Evolutionary conservation across 2,113 vertebrate species (phyloP).

Genomic region (Agelaius phoeniceus): DNA sequence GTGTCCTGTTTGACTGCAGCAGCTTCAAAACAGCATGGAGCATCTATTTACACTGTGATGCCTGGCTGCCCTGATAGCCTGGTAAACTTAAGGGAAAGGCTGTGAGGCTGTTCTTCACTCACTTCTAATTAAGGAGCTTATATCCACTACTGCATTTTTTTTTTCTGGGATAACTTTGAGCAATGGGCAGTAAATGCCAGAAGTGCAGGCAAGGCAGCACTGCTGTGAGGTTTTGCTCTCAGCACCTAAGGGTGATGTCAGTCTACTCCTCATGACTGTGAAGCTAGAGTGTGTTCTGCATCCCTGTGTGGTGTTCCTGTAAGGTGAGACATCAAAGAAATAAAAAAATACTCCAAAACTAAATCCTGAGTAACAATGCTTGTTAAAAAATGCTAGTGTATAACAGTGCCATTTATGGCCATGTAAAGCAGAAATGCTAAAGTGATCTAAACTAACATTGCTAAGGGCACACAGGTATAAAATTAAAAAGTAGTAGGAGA

Average conservation of each 20-base stretch:
- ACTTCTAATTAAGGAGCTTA: not conserved
- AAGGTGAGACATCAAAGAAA: not conserved
- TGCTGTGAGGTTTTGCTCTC: not conserved
- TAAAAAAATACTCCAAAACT: not conserved
- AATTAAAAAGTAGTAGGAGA: not conserved
- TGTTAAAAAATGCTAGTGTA: not conserved
- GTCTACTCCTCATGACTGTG: not conserved
- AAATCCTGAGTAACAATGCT: not conserved
- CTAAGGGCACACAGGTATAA: not conserved
- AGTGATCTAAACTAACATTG: not conserved
- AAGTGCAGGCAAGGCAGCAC: not conserved
- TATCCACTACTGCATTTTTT: not conserved
- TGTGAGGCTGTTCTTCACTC: not conserved
- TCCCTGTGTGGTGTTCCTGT: not conserved
- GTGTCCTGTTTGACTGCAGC: not conserved
- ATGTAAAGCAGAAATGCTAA: not conserved
- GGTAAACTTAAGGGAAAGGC: not conserved
- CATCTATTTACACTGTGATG: not conserved
- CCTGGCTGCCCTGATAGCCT: not conserved
- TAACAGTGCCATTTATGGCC: not conserved
- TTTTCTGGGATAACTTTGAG: not conserved
- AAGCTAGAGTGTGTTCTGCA: not conserved
- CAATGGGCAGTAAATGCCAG: not conserved
- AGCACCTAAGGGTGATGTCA: not conserved
- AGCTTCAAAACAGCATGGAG: not conserved